phyloP scores from a whole-genome alignment of 2,113 vertebrate species.

The Eulemur macaco region DNA sequence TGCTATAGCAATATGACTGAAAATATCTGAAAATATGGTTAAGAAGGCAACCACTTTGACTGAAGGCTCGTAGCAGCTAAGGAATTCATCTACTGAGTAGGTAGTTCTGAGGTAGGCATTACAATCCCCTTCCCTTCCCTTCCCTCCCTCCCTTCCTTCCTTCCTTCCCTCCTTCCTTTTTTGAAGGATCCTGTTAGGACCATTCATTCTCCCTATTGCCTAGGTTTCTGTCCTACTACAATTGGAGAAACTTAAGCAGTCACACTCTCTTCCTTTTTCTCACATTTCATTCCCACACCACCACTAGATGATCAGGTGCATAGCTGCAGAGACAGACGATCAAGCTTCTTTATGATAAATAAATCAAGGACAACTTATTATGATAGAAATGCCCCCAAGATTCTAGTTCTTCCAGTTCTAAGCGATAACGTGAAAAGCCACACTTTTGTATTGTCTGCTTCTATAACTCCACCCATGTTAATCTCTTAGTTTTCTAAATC shows the following conservation, averaged over 20 bases:
- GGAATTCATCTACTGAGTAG: neutral
- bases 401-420: neutral
- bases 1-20: neutral
- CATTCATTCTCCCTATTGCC: neutral
- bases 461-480: neutral
- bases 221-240: neutral
- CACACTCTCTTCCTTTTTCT: neutral
- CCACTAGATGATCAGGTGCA: neutral
- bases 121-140: neutral
- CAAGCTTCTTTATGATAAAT: neutral
- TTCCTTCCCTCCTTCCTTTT: neutral
- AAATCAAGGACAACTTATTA: neutral
- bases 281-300: rapidly evolving
- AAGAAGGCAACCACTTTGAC: neutral
- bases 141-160: too few relatives aligned
- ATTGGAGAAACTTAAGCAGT: neutral
- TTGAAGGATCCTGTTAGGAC: neutral
- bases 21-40: neutral
- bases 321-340: neutral
- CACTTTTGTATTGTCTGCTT: neutral
- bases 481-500: neutral
- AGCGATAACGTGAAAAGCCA: neutral
- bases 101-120: neutral
- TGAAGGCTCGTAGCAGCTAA: neutral
- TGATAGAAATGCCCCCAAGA: neutral